Percentiles rank a stretch among this genome's conserved stretches.
Evolutionary conservation across 2,888 invertebrate genomes (phyloP).

Genomic region (Scrobipalpa atriplicella): DNA sequence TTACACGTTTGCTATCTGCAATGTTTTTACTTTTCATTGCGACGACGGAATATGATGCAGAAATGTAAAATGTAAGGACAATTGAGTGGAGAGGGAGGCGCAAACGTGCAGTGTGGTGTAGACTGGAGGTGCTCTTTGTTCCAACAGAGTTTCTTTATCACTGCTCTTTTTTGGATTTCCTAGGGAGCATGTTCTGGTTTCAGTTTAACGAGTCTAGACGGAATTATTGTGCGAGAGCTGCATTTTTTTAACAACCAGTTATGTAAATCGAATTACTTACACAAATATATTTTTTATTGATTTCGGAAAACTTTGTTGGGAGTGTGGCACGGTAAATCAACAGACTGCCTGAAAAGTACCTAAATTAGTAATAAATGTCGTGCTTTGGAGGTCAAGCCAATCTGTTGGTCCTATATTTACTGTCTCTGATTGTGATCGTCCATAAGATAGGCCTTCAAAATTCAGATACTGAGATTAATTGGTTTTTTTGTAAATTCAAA

Average conservation of each 20-base stretch:
- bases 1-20: conserved; percentile 46
- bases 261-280: neutral
- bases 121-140: neutral
- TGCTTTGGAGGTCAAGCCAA: too few species aligned
- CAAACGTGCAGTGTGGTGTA: conserved; percentile 39
- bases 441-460: too few species aligned
- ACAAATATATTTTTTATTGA: neutral
- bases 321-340: too few species aligned
- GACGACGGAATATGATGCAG: conserved; percentile 77
- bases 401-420: too few species aligned
- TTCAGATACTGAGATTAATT: too few species aligned
- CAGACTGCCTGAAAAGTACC: too few species aligned
- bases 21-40: conserved; percentile 80
- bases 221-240: neutral
- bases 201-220: conserved; percentile 21
- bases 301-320: neutral
- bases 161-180: conserved; percentile 34
- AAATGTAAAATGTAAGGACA: conserved; percentile 80
- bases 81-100: conserved; percentile 68
- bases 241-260: neutral
- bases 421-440: too few species aligned
- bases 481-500: too few species aligned
- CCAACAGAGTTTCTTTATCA: conserved; percentile 13
- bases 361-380: too few species aligned
- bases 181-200: conserved; percentile 30